Base-by-base conservation (phyloP, 2,888 invertebrate species). In the Ormyrus pomaceus region DNA sequence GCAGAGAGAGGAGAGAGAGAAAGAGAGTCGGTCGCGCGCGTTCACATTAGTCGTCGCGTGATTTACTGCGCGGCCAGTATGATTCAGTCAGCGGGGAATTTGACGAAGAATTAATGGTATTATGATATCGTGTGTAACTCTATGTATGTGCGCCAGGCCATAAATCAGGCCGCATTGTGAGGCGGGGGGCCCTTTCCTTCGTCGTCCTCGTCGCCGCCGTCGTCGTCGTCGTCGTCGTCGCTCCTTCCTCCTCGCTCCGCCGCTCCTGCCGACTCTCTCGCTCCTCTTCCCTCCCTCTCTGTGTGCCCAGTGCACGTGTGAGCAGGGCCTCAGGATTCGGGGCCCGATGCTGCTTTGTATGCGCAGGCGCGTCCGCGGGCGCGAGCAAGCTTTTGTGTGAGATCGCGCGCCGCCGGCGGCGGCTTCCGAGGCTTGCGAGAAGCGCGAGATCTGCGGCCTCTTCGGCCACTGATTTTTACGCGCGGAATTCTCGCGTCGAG, bases 41-140 rank as follows among this genome's bases (percentile, higher is more conserved):
- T 86, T 88, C 87, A 88, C 89, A 89, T 89, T 89, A 89, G 89
- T 89, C 90, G 88, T 85, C 87, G 85, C 86, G 89, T 90, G 90
- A 90, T 90, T 90, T 90, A 90, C 89, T 79, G 79, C 71, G 85
- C 84, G 88, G 87, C 86, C 87, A 87, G 88, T 88, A 89, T 89
- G 89, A 90, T 90, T 90, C 90, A 90, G 90, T 90, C 89, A 90
- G 90, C 89, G 87, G 89, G 89, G 90, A 90, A 90, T 90, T 90
- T 90, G 90, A 90, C 90, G 89, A 90, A 90, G 90, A 90, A 90
- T 90, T 90, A 90, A 90, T 90, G 90, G 89, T 89, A 90, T 90
- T 90, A 90, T 90, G 90, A 90, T 90, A 89, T 90, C 89, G 89
- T 90, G 89, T 89, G 90, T 90, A 89, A 90, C 89, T 89, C 89